A percentile compares a stretch with the other conserved stretches of the same genome.
Conservation (phyloP, 2,888 invertebrate genomes). For the Heliconius sara region DNA sequence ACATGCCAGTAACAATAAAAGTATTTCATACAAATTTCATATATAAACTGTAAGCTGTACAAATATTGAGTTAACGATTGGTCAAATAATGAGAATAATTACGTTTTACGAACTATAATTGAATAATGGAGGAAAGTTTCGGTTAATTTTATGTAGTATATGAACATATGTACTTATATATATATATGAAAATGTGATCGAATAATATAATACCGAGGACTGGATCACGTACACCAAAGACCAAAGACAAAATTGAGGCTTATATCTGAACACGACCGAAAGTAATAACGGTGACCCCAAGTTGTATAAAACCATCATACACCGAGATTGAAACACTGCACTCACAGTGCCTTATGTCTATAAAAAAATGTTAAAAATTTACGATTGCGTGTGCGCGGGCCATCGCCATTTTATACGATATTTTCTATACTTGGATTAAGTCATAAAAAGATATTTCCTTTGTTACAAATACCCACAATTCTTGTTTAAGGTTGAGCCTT, state of each 20-base stretch:
- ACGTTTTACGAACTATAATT: slow-evolving; percentile 29
- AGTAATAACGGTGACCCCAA: slow-evolving; percentile 38
- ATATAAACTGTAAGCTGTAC: slow-evolving; percentile 1
- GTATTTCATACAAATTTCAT: background rate
- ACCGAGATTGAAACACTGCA: slow-evolving; percentile 32
- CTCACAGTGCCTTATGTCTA: slow-evolving; percentile 22
- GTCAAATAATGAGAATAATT: slow-evolving; percentile 5
- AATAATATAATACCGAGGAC: slow-evolving; percentile 7
- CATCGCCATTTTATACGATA: slow-evolving; percentile 20
- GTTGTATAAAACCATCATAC: slow-evolving; percentile 31
- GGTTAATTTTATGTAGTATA: background rate
- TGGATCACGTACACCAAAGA: slow-evolving; percentile 18
- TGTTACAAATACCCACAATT: slow-evolving; percentile 22
- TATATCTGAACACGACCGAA: slow-evolving; percentile 27
- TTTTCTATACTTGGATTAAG: slow-evolving; percentile 23
- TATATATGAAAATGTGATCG: too few relatives aligned
- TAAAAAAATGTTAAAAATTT: slow-evolving; percentile 34
- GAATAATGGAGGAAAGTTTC: slow-evolving; percentile 30
- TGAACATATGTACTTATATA: background rate
- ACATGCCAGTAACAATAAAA: background rate
- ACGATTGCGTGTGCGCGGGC: slow-evolving; percentile 18
- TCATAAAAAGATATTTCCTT: slow-evolving; percentile 27
- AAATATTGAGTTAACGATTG: slow-evolving; percentile 7
- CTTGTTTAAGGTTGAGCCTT: slow-evolving; percentile 1
- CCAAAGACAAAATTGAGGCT: slow-evolving; percentile 31